Evolutionary conservation across 2,888 invertebrate genomes (phyloP).

Genomic region (Acleris holmiana): DNA sequence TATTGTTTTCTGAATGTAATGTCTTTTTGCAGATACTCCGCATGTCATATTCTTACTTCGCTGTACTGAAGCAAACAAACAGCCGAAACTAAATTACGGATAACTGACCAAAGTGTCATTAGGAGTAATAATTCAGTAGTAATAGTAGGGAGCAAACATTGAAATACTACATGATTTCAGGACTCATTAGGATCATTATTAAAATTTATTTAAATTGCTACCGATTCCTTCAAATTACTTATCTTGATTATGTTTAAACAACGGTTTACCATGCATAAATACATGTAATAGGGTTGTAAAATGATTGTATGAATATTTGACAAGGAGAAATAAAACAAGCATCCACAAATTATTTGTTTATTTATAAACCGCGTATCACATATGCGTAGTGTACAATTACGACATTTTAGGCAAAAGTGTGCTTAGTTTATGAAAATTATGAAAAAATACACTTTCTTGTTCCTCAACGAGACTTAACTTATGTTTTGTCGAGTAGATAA

Average conservation of each 20-base stretch:
- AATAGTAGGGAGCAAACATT: too few relatives aligned
- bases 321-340: conserved; percentile 47
- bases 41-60: conserved; percentile 75
- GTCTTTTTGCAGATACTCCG: conserved; percentile 67
- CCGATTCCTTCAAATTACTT: too few relatives aligned
- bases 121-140: too few relatives aligned
- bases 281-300: too few relatives aligned
- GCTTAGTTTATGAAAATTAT: conserved; percentile 69
- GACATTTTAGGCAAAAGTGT: conserved; percentile 80
- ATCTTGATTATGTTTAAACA: too few relatives aligned
- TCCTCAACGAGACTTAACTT: conserved; percentile 61
- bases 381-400: conserved; percentile 79
- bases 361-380: conserved; percentile 82
- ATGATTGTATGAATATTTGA: neutral
- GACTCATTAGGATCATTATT: too few relatives aligned
- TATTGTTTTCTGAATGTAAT: neutral
- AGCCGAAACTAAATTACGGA: conserved; percentile 12
- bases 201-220: too few relatives aligned
- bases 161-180: too few relatives aligned
- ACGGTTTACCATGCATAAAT: too few relatives aligned
- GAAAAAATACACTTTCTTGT: conserved; percentile 67
- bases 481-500: conserved; percentile 65
- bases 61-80: conserved; percentile 56
- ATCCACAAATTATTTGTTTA: conserved; percentile 74
- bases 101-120: neutral